phyloP scores from a whole-genome alignment of 1,140 invertebrate genomes.

The Cheumatopsyche charites region DNA sequence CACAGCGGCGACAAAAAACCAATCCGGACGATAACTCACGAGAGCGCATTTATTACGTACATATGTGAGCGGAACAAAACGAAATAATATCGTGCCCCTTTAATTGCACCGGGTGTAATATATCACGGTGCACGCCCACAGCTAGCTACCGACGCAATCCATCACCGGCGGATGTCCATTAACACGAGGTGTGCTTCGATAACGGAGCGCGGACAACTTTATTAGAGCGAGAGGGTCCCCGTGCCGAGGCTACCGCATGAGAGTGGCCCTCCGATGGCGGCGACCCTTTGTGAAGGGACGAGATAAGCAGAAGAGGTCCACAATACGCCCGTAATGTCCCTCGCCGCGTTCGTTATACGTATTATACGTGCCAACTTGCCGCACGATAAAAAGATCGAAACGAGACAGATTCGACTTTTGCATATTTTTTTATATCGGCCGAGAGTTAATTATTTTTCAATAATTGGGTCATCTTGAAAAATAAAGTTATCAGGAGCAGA shows the following conservation, averaged over 20 bases:
- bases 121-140: slow-evolving; percentile 41
- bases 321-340: too few relatives aligned
- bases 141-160: slow-evolving; percentile 38
- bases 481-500: too few relatives aligned
- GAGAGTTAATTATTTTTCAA: too few relatives aligned
- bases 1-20: not conserved
- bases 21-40: not conserved
- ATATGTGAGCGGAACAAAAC: slow-evolving; percentile 37
- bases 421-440: too few relatives aligned
- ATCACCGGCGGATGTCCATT: slow-evolving; percentile 30
- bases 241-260: not conserved
- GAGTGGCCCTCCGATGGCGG: not conserved
- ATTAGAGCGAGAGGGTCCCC: slow-evolving; percentile 32
- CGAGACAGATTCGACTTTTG: too few relatives aligned
- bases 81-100: slow-evolving; percentile 23
- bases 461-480: too few relatives aligned
- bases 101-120: slow-evolving; percentile 48
- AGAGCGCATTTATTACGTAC: not conserved
- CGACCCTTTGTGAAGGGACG: not conserved
- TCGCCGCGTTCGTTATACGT: too few relatives aligned
- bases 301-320: too few relatives aligned
- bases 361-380: too few relatives aligned
- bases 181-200: slow-evolving; percentile 40
- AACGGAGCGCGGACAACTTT: slow-evolving; percentile 44
- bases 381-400: too few relatives aligned